Base-by-base conservation (phyloP, 1,140 invertebrate species). In the Oryctes rhinoceros region DNA sequence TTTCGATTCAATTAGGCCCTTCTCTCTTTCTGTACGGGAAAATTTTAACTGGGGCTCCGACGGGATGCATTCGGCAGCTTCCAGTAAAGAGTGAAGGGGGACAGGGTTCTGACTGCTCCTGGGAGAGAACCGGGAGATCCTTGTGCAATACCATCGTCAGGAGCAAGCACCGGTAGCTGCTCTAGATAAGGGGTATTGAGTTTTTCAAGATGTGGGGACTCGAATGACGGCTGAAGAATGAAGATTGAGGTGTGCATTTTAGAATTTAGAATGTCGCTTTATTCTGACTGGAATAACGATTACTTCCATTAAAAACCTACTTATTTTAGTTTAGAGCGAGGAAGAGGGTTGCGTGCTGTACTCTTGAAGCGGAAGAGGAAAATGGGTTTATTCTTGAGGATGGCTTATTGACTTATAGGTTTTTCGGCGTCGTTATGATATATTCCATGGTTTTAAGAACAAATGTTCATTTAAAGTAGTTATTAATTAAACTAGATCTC, bases 1-100 rank as follows among this genome's bases (percentile, higher is more conserved):
- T 82, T 83, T 83, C 80, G 82, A 83, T 83, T 83, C 81, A 83
- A 83, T 83, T 83, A 83, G 79, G 78, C 81, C 71, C 74, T 78
- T 71, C 65, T 71, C 65, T 71, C 65, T 71, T 44, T 24, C 65
- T 71, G 24, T 20, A 79, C 79, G 81, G 81, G 82, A 71, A 80
- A 81, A 83, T 83, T 83, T 83, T 81, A 83, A 83, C 79, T 81
- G 82, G 77, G 82, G 82, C 65, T 37, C 11, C 24, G 35, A 37
- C 65, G 65, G 7, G 65, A 35, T 71, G 65, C 65, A 71, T 30
- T 35, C 65, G 65, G 65, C 20, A 71, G 65, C 35, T 15, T 71
- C 24, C 35, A 77, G 53, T 49, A 49, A 35, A 49, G 47, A 78
- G 76, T 71, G 37, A 71, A 71, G 53, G 75, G 47, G 11, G 49